Percentiles rank a stretch among this genome's conserved stretches.
Conservation (phyloP, 2,797 vertebrate genomes). For the Scarus forsteni region DNA sequence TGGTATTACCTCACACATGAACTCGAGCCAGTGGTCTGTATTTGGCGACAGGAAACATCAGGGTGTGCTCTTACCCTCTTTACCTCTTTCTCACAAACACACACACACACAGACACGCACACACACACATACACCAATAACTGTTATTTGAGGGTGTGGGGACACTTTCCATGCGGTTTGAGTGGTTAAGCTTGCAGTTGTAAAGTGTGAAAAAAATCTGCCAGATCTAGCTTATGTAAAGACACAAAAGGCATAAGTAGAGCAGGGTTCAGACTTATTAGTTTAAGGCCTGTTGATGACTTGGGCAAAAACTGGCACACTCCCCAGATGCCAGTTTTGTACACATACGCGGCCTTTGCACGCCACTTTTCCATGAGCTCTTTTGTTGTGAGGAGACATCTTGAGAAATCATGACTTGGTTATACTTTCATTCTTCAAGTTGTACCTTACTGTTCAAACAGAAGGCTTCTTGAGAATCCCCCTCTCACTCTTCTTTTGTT, state of each 20-base stretch:
- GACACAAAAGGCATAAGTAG: conserved; percentile 47
- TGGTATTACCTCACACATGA: neutral
- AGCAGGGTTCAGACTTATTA: conserved; percentile 48
- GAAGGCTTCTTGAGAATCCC: conserved; percentile 46
- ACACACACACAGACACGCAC: conserved; percentile 26
- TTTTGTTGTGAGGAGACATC: neutral
- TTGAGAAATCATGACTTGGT: conserved; percentile 32
- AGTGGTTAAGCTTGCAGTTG: conserved; percentile 66
- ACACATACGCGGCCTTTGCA: conserved; percentile 13
- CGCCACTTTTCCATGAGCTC: conserved; percentile 21
- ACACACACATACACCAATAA: conserved; percentile 26
- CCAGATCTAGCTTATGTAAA: conserved; percentile 40
- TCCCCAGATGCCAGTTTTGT: neutral
- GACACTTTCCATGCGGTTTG: conserved; percentile 75
- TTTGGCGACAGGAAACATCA: conserved; percentile 73
- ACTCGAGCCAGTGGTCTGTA: conserved; percentile 54
- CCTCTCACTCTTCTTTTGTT: conserved; percentile 27
- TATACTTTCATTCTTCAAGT: conserved; percentile 27
- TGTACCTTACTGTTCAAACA: conserved; percentile 59
- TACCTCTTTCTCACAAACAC: conserved; percentile 22
- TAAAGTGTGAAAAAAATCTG: conserved; percentile 55
- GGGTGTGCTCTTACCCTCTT: conserved; percentile 59
- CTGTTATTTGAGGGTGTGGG: conserved; percentile 72
- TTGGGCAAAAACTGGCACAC: conserved; percentile 16
- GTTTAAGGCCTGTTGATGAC: conserved; percentile 28